These are phyloP conservation scores for Eustalomyia histrio DNA, from an alignment of 2,888 invertebrate species.

Conservation along the genomic window DNA sequence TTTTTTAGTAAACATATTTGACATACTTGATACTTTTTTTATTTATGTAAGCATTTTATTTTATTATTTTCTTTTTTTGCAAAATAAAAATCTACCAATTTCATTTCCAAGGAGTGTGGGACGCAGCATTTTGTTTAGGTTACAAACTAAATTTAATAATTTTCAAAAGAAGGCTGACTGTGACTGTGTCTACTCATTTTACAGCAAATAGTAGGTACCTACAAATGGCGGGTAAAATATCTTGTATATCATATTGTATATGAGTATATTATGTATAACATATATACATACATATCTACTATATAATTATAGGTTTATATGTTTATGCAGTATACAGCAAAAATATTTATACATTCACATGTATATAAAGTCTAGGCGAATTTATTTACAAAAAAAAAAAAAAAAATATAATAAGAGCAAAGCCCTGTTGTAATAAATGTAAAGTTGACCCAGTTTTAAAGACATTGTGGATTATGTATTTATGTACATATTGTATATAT, in stretches of 20 bases:
- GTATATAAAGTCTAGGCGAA: slow-evolving; percentile 40
- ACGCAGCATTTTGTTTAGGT: slow-evolving; percentile 29
- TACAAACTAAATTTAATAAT: not conserved
- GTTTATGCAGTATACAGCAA: not conserved
- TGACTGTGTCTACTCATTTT: not conserved
- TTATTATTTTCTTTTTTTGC: not conserved
- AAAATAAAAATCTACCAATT: slow-evolving; percentile 20
- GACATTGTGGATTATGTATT: slow-evolving; percentile 44
- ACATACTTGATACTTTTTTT: slow-evolving; percentile 29
- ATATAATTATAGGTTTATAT: slow-evolving; percentile 38
- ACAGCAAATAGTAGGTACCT: no score
- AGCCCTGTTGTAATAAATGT: slow-evolving; percentile 61
- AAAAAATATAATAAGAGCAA: slow-evolving; percentile 41
- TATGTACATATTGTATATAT: slow-evolving; percentile 23
- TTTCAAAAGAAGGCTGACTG: slow-evolving; percentile 8
- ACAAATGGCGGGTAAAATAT: slow-evolving; percentile 36
- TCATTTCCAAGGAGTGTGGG: slow-evolving; percentile 38
- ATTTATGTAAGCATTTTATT: not conserved
- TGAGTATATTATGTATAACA: not conserved
- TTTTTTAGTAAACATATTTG: slow-evolving; percentile 43
- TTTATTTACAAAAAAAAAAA: slow-evolving; percentile 18
- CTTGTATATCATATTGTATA: not conserved
- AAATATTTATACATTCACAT: slow-evolving; percentile 3
- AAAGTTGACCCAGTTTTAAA: slow-evolving; percentile 63
- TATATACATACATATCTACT: not conserved